phyloP scores from a whole-genome alignment of 2,113 vertebrate genomes.

The Hyperoodon ampullatus region DNA sequence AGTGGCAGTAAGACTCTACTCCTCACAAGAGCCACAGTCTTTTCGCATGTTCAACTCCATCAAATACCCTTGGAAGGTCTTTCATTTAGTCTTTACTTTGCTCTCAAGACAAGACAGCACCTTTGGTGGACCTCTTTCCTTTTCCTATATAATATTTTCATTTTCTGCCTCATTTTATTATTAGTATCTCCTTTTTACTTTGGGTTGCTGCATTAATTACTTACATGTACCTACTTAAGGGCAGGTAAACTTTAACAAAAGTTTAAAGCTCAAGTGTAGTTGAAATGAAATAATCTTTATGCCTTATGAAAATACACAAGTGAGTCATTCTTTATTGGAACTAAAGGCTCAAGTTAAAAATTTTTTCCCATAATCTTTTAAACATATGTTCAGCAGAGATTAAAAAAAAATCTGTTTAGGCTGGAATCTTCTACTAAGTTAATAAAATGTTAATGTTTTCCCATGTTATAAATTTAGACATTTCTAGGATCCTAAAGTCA shows the following conservation, averaged over 20 bases:
- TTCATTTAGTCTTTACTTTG: not conserved
- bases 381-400: constrained; percentile 79
- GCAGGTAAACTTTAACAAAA: constrained; percentile 63
- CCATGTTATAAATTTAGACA: constrained; percentile 53
- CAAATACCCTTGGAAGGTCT: not conserved
- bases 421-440: constrained; percentile 74
- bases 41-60: not conserved
- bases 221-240: not conserved
- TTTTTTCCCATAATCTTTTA: constrained; percentile 82
- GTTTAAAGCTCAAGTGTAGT: constrained; percentile 52
- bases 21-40: not conserved
- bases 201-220: not conserved
- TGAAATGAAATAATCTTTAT: constrained; percentile 67
- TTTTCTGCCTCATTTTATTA: not conserved
- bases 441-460: constrained; percentile 67
- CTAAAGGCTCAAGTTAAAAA: constrained; percentile 75
- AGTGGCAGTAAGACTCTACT: not conserved
- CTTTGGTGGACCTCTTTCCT: not conserved
- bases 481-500: constrained; percentile 59
- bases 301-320: constrained; percentile 76
- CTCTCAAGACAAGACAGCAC: not conserved
- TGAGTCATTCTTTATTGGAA: constrained; percentile 81
- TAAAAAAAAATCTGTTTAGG: constrained; percentile 73
- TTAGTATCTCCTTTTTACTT: constrained; percentile 1
- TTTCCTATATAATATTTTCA: not conserved